A percentile compares a stretch with the other conserved stretches of the same genome.
Evolutionary conservation across 92 coral and sea anemone genomes (phyloP).

Genomic region (Galaxea fascicularis): DNA sequence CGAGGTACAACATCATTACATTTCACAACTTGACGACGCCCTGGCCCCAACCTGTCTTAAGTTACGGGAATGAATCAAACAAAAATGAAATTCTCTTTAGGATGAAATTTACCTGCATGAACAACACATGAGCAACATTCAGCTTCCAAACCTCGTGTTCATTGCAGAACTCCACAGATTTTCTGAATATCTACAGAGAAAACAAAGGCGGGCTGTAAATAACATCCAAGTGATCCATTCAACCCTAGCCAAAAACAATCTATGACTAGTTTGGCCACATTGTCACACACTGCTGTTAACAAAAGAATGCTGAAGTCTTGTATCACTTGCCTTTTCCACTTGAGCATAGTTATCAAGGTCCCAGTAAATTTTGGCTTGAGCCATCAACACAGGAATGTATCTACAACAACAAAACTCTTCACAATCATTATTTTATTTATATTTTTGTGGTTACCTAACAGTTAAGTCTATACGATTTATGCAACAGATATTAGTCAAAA

Average conservation of each 20-base stretch:
- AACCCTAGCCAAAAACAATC: too few relatives aligned
- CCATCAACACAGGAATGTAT: conserved; percentile 97
- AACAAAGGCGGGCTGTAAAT: neutral
- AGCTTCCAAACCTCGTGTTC: conserved; percentile 98
- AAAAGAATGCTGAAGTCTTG: neutral
- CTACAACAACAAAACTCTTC: conserved; percentile 36
- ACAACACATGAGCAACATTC: conserved; percentile 97
- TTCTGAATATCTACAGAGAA: conserved; percentile 87
- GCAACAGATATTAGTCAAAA: too few relatives aligned
- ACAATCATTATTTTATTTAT: neutral
- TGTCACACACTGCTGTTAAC: neutral
- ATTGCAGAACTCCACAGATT: conserved; percentile 99
- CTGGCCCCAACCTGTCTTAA: neutral
- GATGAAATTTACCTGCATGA: conserved; percentile 87
- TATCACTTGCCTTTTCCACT: conserved; percentile 90
- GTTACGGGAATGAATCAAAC: neutral
- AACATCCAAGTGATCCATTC: too few relatives aligned
- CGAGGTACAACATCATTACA: too few relatives aligned
- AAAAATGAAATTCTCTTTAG: neutral
- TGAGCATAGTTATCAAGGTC: conserved; percentile 96
- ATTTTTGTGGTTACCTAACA: neutral
- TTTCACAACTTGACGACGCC: too few relatives aligned
- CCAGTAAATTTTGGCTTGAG: conserved; percentile 99
- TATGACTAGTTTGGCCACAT: too few relatives aligned
- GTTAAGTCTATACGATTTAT: too few relatives aligned